Base-by-base conservation (phyloP, 2,888 invertebrate species). In the Dendrolimus houi region DNA sequence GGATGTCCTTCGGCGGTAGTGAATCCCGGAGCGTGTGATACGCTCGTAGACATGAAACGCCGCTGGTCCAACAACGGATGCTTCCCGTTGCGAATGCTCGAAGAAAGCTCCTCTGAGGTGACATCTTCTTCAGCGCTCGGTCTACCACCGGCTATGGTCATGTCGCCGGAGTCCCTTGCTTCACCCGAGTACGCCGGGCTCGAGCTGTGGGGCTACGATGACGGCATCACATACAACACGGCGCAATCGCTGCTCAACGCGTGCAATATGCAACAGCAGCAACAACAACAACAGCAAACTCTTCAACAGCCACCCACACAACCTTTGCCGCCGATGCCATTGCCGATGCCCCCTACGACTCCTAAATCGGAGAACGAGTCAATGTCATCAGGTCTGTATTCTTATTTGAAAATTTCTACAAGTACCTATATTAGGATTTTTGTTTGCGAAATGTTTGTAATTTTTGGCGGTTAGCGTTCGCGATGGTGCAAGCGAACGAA, bases 201-300 rank as follows among this genome's bases (percentile, higher is more conserved):
- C 65, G 96, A 96, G 75, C 92, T 96, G 67, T 97, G 96, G 96
- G 95, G 96, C 72, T 93, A 92, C 74, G 93, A 93, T 67, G 93
- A 93, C 69, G 83, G 80, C 54, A 82, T 89, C 62, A 75, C 85
- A 17, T 90, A 91, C 71, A 77, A 82, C 69, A 80, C 87, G 64
- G 75, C 87, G 56, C 92, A 80, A 75, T 85, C 82, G 72, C 83
- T 87, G 67, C 80, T 87, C 60, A 79, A 76, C 74, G 85, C 91
- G 57, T 92, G 92, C 68, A 87, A 87, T 63, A 82, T 86, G 75
- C 88, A 90, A 64, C 92, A 90, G 78, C 91, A 88, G 63, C 91
- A 79, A 60, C 84, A 80, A 69, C 87, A 88, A 60, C 91, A 87
- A 74, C 91, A 86, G 60, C 91, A 81, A 59, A 83, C 79, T 47